Evolutionary conservation across 2,113 vertebrate species (phyloP).

Genomic region (Apeltes quadracus): DNA sequence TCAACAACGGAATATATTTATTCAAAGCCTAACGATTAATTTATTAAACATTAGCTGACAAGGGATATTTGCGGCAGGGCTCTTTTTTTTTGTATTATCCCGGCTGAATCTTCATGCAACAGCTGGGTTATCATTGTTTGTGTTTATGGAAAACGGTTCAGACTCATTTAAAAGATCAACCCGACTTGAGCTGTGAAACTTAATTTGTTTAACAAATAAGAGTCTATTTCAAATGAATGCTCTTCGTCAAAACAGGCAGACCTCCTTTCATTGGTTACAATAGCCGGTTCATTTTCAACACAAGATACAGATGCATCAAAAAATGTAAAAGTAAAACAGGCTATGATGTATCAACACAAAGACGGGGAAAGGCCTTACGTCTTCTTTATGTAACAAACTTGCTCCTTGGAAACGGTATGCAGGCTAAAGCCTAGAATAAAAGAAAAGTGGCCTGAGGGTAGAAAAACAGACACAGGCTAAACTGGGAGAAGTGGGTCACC

Average conservation of each 20-base stretch:
- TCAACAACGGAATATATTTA: constrained; percentile 14
- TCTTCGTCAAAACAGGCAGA: background rate
- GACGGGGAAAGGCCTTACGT: constrained; percentile 6
- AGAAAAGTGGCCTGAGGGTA: constrained; percentile 63
- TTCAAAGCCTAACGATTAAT: background rate
- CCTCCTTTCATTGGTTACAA: background rate
- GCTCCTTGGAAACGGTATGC: constrained; percentile 55
- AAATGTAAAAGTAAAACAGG: background rate
- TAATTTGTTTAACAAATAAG: background rate
- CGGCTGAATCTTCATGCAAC: background rate
- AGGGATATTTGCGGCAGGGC: background rate
- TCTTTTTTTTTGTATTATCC: background rate
- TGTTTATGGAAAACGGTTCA: constrained; percentile 1
- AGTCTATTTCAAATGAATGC: background rate
- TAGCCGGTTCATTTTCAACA: background rate
- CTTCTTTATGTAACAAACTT: constrained; percentile 26
- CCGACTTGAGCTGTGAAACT: background rate
- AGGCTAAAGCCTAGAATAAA: constrained; percentile 69
- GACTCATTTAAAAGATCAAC: background rate
- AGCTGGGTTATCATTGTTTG: background rate
- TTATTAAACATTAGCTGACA: background rate
- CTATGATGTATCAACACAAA: background rate
- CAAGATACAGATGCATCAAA: background rate
- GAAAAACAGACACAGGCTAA: constrained; percentile 70
- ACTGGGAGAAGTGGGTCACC: constrained; percentile 81